Evolutionary conservation across 1,140 invertebrate species (phyloP).

Genomic region (Cherax destructor): DNA sequence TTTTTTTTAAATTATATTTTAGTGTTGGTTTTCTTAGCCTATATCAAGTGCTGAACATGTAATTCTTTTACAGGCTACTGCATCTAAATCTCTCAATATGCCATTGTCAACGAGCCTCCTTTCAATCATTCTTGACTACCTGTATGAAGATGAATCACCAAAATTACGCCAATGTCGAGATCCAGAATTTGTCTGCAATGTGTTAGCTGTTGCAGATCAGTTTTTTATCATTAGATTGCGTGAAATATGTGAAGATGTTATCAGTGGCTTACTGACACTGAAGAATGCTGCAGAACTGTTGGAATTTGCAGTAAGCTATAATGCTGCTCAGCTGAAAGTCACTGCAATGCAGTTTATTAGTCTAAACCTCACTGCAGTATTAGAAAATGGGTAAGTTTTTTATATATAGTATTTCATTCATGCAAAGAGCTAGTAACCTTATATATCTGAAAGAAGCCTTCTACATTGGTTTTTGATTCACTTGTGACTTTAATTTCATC

Average conservation of each 20-base stretch:
- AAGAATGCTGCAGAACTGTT: slow-evolving; percentile 84
- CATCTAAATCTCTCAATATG: slow-evolving; percentile 39
- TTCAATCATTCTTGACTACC: slow-evolving; percentile 77
- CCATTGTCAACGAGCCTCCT: slow-evolving; percentile 78
- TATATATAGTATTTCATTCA: too few species aligned
- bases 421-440: too few species aligned
- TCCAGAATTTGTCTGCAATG: slow-evolving; percentile 80
- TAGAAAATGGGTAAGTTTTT: slow-evolving; percentile 79
- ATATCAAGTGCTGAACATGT: not conserved
- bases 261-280: slow-evolving; percentile 80
- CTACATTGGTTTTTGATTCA: too few species aligned
- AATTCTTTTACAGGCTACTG: slow-evolving; percentile 31
- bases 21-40: too few species aligned
- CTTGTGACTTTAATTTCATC: too few species aligned
- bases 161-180: slow-evolving; percentile 76
- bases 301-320: slow-evolving; percentile 82
- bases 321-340: slow-evolving; percentile 81
- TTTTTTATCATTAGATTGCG: slow-evolving; percentile 81
- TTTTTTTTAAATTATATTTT: too few species aligned
- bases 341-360: slow-evolving; percentile 84
- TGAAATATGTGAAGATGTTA: slow-evolving; percentile 81
- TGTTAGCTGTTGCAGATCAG: slow-evolving; percentile 84
- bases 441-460: too few species aligned
- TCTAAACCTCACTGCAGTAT: slow-evolving; percentile 81
- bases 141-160: slow-evolving; percentile 51